A percentile compares a stretch with the other conserved stretches of the same genome.
Evolutionary conservation across 2,797 vertebrate genomes (phyloP).

Genomic region (Coranthus polyacanthus): DNA sequence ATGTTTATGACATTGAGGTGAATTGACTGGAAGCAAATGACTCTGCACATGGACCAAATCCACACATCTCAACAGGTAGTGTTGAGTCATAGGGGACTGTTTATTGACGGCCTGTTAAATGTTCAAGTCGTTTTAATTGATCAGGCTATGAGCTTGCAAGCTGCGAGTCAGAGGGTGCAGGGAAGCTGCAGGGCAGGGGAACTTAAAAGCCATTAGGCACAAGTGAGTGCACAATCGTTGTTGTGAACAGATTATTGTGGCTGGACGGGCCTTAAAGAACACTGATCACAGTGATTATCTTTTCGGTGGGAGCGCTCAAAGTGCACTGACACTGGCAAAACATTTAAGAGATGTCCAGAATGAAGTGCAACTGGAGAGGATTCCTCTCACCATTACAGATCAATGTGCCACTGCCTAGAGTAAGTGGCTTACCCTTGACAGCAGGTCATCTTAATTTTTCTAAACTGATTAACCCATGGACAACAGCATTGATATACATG

Average conservation of each 20-base stretch:
- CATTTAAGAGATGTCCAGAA: constrained; percentile 73
- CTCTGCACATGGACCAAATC: constrained; percentile 75
- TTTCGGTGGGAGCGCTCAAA: constrained; percentile 75
- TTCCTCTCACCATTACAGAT: constrained; percentile 65
- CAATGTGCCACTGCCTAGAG: constrained; percentile 67
- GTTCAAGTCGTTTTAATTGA: constrained; percentile 89
- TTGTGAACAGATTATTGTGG: constrained; percentile 81
- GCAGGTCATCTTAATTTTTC: constrained; percentile 67
- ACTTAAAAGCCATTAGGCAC: constrained; percentile 84
- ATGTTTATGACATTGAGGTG: constrained; percentile 74
- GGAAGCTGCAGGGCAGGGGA: constrained; percentile 63
- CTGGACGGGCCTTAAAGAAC: constrained; percentile 68
- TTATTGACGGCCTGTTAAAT: constrained; percentile 87
- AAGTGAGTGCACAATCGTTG: constrained; percentile 77
- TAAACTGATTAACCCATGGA: constrained; percentile 61
- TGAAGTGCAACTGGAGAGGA: constrained; percentile 67
- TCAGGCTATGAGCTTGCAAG: constrained; percentile 78
- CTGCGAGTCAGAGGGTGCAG: constrained; percentile 66
- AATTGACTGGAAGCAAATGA: constrained; percentile 77
- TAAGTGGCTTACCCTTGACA: constrained; percentile 65
- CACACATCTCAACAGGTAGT: constrained; percentile 76
- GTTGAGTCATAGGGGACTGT: constrained; percentile 82
- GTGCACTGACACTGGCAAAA: constrained; percentile 79
- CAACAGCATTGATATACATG: constrained; percentile 15
- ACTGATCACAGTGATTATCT: constrained; percentile 82